phyloP scores from a whole-genome alignment of 2,888 invertebrate species.

The Petrophora chlorosata region DNA sequence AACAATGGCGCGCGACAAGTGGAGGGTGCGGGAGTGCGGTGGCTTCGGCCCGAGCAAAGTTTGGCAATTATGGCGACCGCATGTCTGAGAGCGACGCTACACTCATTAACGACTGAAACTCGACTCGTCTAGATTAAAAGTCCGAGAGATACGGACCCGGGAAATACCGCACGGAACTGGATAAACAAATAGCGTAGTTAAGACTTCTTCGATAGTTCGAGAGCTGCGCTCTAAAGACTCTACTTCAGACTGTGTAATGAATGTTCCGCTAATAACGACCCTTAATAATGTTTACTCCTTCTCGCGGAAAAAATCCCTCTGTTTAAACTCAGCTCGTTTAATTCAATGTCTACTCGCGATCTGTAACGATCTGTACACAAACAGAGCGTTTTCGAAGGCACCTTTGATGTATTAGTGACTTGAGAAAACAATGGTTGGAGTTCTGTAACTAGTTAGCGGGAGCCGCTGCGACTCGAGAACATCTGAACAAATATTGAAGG shows the following conservation, averaged over 20 bases:
- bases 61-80: conserved; percentile 83
- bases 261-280: conserved; percentile 28
- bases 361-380: conserved; percentile 28
- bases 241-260: conserved; percentile 44
- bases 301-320: conserved; percentile 19
- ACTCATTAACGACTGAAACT: conserved; percentile 79
- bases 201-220: conserved; percentile 50
- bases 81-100: conserved; percentile 81
- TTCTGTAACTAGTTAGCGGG: conserved; percentile 45
- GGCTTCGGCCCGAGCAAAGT: conserved; percentile 71
- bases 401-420: conserved; percentile 39
- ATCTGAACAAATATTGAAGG: conserved; percentile 49
- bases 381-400: conserved; percentile 26
- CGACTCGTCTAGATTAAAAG: conserved; percentile 79
- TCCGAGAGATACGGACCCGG: conserved; percentile 63
- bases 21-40: conserved; percentile 59
- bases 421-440: conserved; percentile 38
- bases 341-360: conserved; percentile 26
- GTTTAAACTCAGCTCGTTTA: conserved; percentile 15
- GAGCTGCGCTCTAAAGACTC: conserved; percentile 37
- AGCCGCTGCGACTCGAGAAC: conserved; percentile 44
- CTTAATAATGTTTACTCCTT: conserved; percentile 11
- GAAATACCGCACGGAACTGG: conserved; percentile 43
- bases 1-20: conserved; percentile 77
- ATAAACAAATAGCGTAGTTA: conserved; percentile 54